A percentile compares a stretch with the other conserved stretches of the same genome.
Evolutionary conservation across 2,797 vertebrate species (phyloP).

Genomic region (Ptychobarbus kaznakovi): DNA sequence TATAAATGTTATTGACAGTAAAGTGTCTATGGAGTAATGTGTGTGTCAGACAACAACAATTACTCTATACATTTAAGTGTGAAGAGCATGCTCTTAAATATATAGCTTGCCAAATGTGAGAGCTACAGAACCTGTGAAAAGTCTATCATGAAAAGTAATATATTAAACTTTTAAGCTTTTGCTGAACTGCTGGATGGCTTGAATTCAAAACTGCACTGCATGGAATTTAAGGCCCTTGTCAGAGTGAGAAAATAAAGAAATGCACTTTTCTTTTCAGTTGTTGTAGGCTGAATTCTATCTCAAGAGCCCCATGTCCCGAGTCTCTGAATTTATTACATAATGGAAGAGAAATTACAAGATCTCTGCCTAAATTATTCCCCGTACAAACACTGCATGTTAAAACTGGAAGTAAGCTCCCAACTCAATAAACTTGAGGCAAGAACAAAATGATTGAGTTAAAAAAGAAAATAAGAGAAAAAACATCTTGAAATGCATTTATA

Average conservation of each 20-base stretch:
- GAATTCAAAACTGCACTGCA: conserved; percentile 30
- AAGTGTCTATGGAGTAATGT: not conserved
- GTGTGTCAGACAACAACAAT: not conserved
- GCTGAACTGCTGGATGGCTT: conserved; percentile 29
- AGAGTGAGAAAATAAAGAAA: conserved; percentile 25
- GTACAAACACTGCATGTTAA: conserved; percentile 5
- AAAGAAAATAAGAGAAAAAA: not conserved
- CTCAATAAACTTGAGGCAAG: not conserved
- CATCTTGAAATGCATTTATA: not conserved
- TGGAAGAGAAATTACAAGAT: conserved; percentile 25
- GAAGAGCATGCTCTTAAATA: not conserved
- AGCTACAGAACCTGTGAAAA: conserved; percentile 10
- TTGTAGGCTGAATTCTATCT: conserved; percentile 30
- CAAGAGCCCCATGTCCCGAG: not conserved
- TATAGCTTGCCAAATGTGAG: not conserved
- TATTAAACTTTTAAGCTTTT: conserved; percentile 38
- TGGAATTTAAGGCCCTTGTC: conserved; percentile 33
- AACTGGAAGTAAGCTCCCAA: not conserved
- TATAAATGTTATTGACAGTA: not conserved
- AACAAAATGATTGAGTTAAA: not conserved
- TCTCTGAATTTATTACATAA: conserved; percentile 28
- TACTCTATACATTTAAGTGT: conserved; percentile 1
- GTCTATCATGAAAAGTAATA: conserved; percentile 23
- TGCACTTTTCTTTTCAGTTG: conserved; percentile 26
- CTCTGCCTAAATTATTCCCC: conserved; percentile 6